Base-by-base conservation (phyloP, 2,888 invertebrate genomes). In the Nymphalis c-album region DNA sequence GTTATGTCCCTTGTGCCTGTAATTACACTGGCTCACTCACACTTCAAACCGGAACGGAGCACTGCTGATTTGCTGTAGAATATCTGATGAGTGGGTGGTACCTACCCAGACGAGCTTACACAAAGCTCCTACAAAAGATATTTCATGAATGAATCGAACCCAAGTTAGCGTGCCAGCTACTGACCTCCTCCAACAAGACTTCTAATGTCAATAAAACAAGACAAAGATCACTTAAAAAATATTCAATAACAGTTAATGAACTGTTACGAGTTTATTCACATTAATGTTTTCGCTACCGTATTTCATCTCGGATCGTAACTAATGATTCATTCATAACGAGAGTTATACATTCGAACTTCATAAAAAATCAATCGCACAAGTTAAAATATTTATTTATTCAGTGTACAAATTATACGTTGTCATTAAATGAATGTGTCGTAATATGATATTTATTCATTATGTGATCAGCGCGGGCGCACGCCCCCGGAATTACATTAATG, bases 401-500 rank as follows among this genome's bases (percentile, higher is more conserved):
- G 64, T 53, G 53, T 70, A 67, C 74, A 72, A 75, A 73, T 71
- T 73, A 75, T 62, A 72, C 60, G 70, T 70, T 71, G 71, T 73
- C 68, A 71, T 71, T 73, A 73, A 63, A 67, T 68, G 63, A 69
- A 64, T 70, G 63, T 69, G 50, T 55, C 50, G 50, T 64, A 67
- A 69, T 68, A 64, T 64, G 63, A 70, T 73, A 70, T 71, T 68
- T 72, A 74, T 75, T 72, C 68, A 72, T 71, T 64, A 70, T 55
- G 53, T 48, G 35, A 46, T 53, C 57, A 18, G 57, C 57, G 53
- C 53, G 26, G 53, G 31, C 53, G 61, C 68, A 69, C 71, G 72
- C 72, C 72, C 72, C 70, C 67, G 64, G 69, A 71, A 73, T 72
- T 64, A 69, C 55, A 71, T 72, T 60, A 60, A 55, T 31, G 51